Conservation (phyloP, 2,888 invertebrate genomes). For the Oligia latruncula region DNA sequence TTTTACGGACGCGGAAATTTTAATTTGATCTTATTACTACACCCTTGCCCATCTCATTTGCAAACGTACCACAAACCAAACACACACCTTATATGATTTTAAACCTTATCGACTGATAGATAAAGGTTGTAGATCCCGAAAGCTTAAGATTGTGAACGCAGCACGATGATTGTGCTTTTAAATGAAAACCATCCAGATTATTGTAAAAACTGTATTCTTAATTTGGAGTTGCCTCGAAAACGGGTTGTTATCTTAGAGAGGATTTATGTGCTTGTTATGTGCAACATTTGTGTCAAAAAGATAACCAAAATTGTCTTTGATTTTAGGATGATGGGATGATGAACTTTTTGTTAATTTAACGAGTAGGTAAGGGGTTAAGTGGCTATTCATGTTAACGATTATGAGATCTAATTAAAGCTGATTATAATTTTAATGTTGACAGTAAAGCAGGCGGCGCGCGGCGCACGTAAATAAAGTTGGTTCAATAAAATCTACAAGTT, state of each 20-base stretch:
- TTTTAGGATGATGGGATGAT: slow-evolving; percentile 17
- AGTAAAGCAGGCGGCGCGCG: neutral
- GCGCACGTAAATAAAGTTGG: slow-evolving; percentile 21
- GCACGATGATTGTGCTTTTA: slow-evolving; percentile 66
- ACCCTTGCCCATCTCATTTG: slow-evolving; percentile 72
- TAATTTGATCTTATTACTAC: slow-evolving; percentile 73
- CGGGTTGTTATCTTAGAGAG: slow-evolving; percentile 39
- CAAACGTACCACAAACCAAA: slow-evolving; percentile 33
- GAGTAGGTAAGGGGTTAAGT: neutral
- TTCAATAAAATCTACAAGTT: slow-evolving; percentile 25
- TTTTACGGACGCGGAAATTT: slow-evolving; percentile 69
- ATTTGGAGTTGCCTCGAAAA: slow-evolving; percentile 60
- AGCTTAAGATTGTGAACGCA: slow-evolving; percentile 22
- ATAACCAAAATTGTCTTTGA: slow-evolving; percentile 40
- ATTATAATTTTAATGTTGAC: slow-evolving; percentile 19
- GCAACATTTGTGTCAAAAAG: slow-evolving; percentile 32
- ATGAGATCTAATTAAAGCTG: slow-evolving; percentile 9
- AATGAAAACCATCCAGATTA: slow-evolving; percentile 68
- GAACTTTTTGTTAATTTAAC: slow-evolving; percentile 2
- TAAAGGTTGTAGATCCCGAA: slow-evolving; percentile 15
- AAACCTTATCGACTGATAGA: slow-evolving; percentile 17
- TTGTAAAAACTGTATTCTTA: slow-evolving; percentile 69
- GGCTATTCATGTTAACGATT: neutral
- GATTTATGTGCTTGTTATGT: slow-evolving; percentile 42
- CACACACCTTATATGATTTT: slow-evolving; percentile 20